Evolutionary conservation across 1,140 invertebrate genomes (phyloP).

Genomic region (Schlechtendalia chinensis): DNA sequence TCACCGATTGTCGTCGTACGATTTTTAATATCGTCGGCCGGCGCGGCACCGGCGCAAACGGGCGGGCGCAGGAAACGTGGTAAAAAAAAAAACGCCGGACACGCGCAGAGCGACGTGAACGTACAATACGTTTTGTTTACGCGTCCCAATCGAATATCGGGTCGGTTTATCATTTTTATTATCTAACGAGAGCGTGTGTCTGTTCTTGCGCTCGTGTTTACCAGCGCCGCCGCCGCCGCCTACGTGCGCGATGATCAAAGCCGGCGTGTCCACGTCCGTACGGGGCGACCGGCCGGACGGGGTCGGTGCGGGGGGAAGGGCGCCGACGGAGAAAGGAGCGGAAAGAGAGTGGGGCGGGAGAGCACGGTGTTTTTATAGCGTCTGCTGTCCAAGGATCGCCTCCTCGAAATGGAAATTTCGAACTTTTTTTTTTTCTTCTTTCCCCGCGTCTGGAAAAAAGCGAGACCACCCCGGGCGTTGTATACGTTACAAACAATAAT

Average conservation of each 20-base stretch:
- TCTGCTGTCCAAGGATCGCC: background rate
- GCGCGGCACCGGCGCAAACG: too few relatives aligned
- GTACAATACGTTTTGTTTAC: background rate
- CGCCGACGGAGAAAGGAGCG: background rate
- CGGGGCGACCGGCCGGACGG: too few relatives aligned
- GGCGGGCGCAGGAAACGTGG: background rate
- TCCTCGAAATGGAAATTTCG: conserved; percentile 21
- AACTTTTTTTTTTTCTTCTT: conserved; percentile 24
- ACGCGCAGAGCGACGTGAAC: background rate
- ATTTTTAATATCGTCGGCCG: background rate
- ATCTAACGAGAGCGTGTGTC: conserved; percentile 24
- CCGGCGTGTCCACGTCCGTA: too few relatives aligned
- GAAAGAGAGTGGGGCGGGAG: background rate
- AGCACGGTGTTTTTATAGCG: conserved; percentile 18
- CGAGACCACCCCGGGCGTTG: conserved; percentile 44
- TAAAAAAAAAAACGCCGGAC: background rate
- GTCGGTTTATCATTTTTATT: conserved; percentile 42
- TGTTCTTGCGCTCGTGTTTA: background rate
- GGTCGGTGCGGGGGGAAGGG: too few relatives aligned
- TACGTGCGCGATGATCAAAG: conserved; percentile 14
- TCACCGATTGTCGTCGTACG: background rate
- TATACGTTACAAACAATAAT: conserved; percentile 36
- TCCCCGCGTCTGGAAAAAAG: conserved; percentile 1
- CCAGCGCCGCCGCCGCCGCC: background rate
- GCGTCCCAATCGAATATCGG: conserved; percentile 3